Percentiles rank a stretch among this genome's conserved stretches.
Conservation (phyloP, 2,113 vertebrate genomes). For the Thamnaconus septentrionalis region DNA sequence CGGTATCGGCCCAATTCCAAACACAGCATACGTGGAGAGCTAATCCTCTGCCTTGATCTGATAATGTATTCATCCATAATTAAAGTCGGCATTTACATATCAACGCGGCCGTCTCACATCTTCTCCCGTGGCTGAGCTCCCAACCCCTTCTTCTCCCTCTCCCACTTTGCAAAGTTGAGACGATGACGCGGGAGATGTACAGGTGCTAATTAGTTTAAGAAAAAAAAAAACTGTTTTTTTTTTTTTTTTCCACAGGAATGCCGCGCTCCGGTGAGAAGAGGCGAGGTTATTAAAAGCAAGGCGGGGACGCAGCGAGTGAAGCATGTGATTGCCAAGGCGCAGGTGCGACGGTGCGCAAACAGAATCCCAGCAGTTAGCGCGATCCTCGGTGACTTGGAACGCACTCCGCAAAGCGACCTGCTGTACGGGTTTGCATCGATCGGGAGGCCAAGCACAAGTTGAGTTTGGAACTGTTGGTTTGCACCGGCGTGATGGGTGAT, state of each 20-base stretch:
- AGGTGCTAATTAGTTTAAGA: constrained; percentile 62
- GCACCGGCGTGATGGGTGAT: constrained; percentile 28
- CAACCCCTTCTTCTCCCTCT: constrained; percentile 30
- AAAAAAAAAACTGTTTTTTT: constrained; percentile 4
- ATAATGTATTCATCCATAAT: constrained; percentile 74
- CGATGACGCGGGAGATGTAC: constrained; percentile 27
- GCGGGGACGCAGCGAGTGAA: constrained; percentile 9
- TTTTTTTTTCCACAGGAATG: constrained; percentile 33
- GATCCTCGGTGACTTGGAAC: constrained; percentile 8
- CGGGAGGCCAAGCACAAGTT: neutral
- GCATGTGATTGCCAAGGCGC: neutral
- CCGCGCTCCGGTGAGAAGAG: constrained; percentile 26
- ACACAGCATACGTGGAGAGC: constrained; percentile 42
- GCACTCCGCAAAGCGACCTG: neutral
- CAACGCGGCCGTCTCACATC: constrained; percentile 59
- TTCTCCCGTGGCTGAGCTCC: constrained; percentile 28
- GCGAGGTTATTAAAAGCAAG: constrained; percentile 40
- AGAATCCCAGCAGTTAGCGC: constrained; percentile 16
- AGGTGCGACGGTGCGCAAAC: constrained; percentile 15
- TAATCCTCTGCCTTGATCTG: constrained; percentile 60
- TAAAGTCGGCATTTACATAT: constrained; percentile 73
- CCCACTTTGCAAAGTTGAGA: constrained; percentile 25
- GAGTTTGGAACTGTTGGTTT: constrained; percentile 49
- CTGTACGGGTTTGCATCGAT: no score
- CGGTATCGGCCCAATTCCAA: constrained; percentile 41